Percentiles rank a stretch among this genome's conserved stretches.
These are phyloP conservation scores for Hyposoter dolosus DNA, from an alignment of 2,888 invertebrate genomes.

Conservation along the genomic window DNA sequence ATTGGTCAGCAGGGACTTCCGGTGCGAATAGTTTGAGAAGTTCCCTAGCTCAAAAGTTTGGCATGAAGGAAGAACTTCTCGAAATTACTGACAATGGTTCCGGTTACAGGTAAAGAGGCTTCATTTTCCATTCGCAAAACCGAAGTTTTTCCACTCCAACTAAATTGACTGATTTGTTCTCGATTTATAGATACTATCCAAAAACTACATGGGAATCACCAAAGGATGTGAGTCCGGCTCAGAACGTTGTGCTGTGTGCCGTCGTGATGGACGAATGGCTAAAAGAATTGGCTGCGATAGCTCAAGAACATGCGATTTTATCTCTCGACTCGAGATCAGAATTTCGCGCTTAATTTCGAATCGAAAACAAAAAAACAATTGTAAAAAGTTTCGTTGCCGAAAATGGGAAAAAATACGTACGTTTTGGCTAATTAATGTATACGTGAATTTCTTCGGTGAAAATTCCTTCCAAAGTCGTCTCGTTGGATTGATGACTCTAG, in stretches of 20 bases:
- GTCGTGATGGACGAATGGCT: conserved; percentile 97
- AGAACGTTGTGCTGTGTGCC: conserved; percentile 91
- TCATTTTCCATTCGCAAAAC: background rate
- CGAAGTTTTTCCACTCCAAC: background rate
- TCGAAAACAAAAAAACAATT: background rate
- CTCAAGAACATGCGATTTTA: conserved; percentile 95
- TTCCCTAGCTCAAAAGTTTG: conserved; percentile 73
- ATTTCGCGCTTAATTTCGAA: conserved; percentile 64
- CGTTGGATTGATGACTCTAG: background rate
- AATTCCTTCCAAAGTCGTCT: conserved; percentile 32
- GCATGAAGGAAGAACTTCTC: conserved; percentile 78
- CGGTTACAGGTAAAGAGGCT: conserved; percentile 74
- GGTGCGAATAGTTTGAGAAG: conserved; percentile 80
- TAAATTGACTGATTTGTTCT: background rate
- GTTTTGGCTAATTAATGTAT: background rate
- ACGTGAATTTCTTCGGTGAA: background rate
- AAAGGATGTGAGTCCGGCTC: conserved; percentile 83
- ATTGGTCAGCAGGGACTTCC: conserved; percentile 86
- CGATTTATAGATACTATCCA: conserved; percentile 74
- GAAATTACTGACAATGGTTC: conserved; percentile 76
- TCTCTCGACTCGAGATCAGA: conserved; percentile 84
- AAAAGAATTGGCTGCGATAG: conserved; percentile 96
- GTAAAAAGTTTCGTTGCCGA: background rate
- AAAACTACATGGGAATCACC: conserved; percentile 80
- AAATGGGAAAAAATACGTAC: background rate